Base-by-base conservation (phyloP, 2,888 invertebrate species). In the Hedya salicella region DNA sequence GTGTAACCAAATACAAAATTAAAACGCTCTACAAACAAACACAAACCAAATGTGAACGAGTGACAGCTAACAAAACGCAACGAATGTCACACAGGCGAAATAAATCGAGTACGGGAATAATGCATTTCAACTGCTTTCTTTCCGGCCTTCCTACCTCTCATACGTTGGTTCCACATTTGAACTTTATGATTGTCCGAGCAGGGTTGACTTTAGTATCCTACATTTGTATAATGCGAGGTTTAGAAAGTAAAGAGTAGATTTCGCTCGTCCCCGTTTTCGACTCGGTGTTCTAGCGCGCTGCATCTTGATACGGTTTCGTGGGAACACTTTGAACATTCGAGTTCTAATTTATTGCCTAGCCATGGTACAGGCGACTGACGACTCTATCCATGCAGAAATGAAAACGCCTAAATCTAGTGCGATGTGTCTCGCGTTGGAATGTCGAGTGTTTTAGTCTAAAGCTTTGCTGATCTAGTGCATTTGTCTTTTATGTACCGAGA, bases 271-370 rank as follows among this genome's bases (percentile, higher is more conserved):
- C 85, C 86, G 82, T 83, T 86, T 77, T 78, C 75, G 80, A 78
- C 77, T 75, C 79, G 74, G 70, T 77, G 80, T 83, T 77, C 79
- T 76, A 72, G 68, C 69, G 73, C 73, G 81, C 85, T 86, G 80
- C 86, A 91, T 91, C 91, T 91, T 87, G 91, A 91, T 91, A 90
- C 82, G 80, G 88, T 79, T 78, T 86, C 91, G 91, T 91, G 91
- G 91, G 91, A 91, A 88, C 83, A 85, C 82, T 81, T 90, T 90
- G 91, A 91, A 88, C 83, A 85, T 82, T 81, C 73, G 71, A 65
- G 63, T 77, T 81, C 88, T 91, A 90, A 92, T 91, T 91, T 92
- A 92, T 91, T 82, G 83, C 85, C 83, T 78, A 79, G 86, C 77
- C 81, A 80, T 73, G 82, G 83, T 87, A 86, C 89, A 89, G 83